These are phyloP conservation scores for Stenolophus ochropezus DNA, from an alignment of 2,888 invertebrate genomes.

Conservation along the genomic window DNA sequence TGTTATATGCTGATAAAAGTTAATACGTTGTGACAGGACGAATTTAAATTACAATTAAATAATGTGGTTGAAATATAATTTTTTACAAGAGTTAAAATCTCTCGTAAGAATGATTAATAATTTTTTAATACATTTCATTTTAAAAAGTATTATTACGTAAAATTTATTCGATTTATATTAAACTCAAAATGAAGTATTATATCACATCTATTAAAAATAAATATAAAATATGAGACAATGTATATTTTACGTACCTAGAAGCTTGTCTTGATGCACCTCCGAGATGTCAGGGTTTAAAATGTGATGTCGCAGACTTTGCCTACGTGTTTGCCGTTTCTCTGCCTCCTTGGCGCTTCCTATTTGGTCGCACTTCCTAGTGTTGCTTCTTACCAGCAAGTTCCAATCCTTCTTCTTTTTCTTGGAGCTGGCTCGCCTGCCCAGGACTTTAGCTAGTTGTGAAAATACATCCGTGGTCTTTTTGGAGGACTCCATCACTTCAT, in stretches of 20 bases:
- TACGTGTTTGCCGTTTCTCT: slow-evolving; percentile 76
- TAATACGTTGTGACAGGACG: too few relatives aligned
- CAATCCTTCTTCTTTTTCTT: slow-evolving; percentile 83
- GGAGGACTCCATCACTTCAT: slow-evolving; percentile 81
- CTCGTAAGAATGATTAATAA: too few relatives aligned
- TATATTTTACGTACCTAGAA: slow-evolving; percentile 78
- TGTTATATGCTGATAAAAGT: too few relatives aligned
- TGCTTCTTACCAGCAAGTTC: slow-evolving; percentile 87
- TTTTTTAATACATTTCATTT: too few relatives aligned
- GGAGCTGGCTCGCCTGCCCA: slow-evolving; percentile 78
- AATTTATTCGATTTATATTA: too few relatives aligned
- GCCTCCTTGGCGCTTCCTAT: slow-evolving; percentile 86
- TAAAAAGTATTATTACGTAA: too few relatives aligned
- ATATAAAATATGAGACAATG: neutral
- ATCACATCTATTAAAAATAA: too few relatives aligned
- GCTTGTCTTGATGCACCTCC: slow-evolving; percentile 83
- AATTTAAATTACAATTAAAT: too few relatives aligned
- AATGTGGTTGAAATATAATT: too few relatives aligned
- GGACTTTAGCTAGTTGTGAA: slow-evolving; percentile 87
- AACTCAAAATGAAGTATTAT: too few relatives aligned
- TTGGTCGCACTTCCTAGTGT: slow-evolving; percentile 82
- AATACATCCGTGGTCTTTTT: slow-evolving; percentile 87
- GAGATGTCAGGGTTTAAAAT: slow-evolving; percentile 79
- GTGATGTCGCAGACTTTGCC: slow-evolving; percentile 84
- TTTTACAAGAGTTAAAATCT: too few relatives aligned